Conservation (phyloP, 2,113 vertebrate genomes). For the Malurus elegans region DNA sequence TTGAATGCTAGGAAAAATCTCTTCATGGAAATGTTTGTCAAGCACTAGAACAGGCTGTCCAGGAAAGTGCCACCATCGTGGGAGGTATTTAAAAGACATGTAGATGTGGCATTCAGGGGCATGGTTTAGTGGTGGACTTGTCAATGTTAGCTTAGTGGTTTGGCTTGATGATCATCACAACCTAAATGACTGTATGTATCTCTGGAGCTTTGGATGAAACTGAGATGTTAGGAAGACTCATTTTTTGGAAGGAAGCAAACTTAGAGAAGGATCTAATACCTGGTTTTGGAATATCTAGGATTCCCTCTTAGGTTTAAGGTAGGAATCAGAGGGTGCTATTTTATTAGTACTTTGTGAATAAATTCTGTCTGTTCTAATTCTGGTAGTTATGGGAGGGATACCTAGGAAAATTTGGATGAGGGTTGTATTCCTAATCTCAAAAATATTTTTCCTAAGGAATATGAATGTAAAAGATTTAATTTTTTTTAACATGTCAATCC, state of each 20-base stretch:
- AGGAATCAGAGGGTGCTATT: not conserved
- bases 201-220: not conserved
- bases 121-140: not conserved
- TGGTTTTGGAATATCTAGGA: not conserved
- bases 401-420: not conserved
- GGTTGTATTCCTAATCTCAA: not conserved
- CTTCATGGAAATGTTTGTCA: not conserved
- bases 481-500: not conserved
- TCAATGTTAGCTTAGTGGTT: not conserved
- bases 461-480: accelerated
- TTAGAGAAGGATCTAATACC: not conserved
- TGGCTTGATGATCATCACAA: no score
- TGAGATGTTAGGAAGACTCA: not conserved
- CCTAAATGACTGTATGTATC: not conserved
- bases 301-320: not conserved
- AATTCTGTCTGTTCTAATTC: not conserved
- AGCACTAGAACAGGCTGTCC: not conserved
- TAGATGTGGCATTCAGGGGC: not conserved
- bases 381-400: not conserved
- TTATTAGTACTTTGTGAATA: not conserved
- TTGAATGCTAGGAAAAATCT: not conserved
- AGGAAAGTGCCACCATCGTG: no score
- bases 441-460: not conserved
- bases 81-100: not conserved
- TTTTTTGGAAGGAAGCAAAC: not conserved